Evolutionary conservation across 2,113 vertebrate species (phyloP).

Genomic region (Saguinus imperator): DNA sequence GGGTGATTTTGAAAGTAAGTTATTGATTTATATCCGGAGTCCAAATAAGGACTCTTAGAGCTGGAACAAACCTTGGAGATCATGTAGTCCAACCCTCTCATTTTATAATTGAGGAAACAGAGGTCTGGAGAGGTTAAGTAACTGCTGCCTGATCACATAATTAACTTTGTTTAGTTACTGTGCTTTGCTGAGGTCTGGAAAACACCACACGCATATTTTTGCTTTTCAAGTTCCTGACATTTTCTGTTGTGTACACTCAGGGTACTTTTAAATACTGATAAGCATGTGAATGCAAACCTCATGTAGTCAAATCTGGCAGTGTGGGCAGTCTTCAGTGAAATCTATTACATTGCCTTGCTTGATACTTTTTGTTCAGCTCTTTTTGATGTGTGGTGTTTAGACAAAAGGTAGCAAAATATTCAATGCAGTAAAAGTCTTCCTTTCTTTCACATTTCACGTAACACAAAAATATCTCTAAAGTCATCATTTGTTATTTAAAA

Average conservation of each 20-base stretch:
- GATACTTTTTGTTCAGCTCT: slow-evolving; percentile 4
- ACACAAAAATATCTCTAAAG: slow-evolving; percentile 44
- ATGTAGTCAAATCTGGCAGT: neutral
- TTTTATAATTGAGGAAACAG: slow-evolving; percentile 28
- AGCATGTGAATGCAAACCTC: slow-evolving; percentile 40
- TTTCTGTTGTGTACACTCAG: slow-evolving; percentile 51
- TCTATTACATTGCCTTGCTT: neutral
- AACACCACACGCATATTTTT: slow-evolving; percentile 35
- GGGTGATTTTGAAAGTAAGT: slow-evolving; percentile 44
- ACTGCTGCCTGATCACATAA: slow-evolving; percentile 47
- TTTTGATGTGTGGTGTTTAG: slow-evolving; percentile 51
- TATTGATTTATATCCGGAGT: slow-evolving; percentile 53
- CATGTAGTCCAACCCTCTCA: neutral
- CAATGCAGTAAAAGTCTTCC: neutral
- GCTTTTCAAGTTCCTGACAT: slow-evolving; percentile 64
- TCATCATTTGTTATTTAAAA: slow-evolving; percentile 34
- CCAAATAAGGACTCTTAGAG: neutral
- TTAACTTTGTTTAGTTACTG: slow-evolving; percentile 62
- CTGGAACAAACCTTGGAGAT: neutral
- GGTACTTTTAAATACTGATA: slow-evolving; percentile 67
- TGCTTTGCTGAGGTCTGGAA: slow-evolving; percentile 43
- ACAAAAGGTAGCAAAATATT: slow-evolving; percentile 58
- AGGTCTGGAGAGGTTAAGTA: slow-evolving; percentile 35
- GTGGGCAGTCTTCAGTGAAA: slow-evolving; percentile 45
- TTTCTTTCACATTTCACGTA: slow-evolving; percentile 23